A percentile compares a stretch with the other conserved stretches of the same genome.
Conservation (phyloP, 2,113 vertebrate genomes). For the Lichenostomus cassidix region DNA sequence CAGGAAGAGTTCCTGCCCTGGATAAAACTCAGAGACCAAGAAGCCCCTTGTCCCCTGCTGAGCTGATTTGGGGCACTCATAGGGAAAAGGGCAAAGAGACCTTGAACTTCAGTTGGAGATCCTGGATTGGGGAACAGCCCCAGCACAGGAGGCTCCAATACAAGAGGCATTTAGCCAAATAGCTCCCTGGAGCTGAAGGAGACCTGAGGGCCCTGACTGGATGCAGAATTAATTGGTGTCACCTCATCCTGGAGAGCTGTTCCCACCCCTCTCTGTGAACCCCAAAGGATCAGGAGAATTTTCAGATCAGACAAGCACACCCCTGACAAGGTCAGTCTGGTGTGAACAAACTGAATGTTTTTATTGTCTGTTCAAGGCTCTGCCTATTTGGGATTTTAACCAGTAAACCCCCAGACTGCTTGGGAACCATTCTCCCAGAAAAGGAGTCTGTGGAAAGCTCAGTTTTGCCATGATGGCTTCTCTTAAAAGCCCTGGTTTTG, state of each 20-base stretch:
- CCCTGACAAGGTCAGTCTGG: not conserved
- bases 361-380: not conserved
- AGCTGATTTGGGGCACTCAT: not conserved
- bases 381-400: not conserved
- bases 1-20: not conserved
- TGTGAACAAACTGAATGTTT: not conserved
- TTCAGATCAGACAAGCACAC: not conserved
- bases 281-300: not conserved
- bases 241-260: not conserved
- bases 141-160: not conserved
- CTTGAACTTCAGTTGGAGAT: not conserved
- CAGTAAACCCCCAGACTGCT: not conserved
- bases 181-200: not conserved
- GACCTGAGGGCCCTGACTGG: accelerated
- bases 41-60: not conserved
- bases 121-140: accelerated
- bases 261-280: not conserved
- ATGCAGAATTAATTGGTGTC: not conserved
- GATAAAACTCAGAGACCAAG: not conserved
- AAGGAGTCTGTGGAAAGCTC: not conserved
- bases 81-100: too few species aligned
- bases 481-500: not conserved
- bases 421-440: not conserved
- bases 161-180: not conserved
- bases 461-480: not conserved